These are phyloP conservation scores for Ochropacha duplaris DNA, from an alignment of 2,888 invertebrate species.

Conservation along the genomic window DNA sequence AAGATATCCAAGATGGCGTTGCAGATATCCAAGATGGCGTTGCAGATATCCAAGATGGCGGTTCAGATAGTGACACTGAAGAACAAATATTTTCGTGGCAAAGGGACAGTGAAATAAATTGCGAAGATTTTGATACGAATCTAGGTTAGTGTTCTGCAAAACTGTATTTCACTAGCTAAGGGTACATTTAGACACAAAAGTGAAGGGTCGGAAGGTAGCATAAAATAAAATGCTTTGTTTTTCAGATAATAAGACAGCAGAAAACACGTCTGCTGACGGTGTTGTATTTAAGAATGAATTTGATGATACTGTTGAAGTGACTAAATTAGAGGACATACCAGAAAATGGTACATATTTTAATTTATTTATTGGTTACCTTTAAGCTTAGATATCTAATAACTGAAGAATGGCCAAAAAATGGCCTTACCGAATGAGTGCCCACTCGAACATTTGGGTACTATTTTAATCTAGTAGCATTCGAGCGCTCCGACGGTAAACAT, in stretches of 20 bases:
- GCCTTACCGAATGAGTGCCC: too few species aligned
- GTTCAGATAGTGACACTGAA: not conserved
- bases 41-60: not conserved
- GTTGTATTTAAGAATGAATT: not conserved
- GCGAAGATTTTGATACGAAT: not conserved
- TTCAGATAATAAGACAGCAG: not conserved
- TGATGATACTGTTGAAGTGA: not conserved
- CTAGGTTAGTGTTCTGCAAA: not conserved
- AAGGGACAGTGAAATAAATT: not conserved
- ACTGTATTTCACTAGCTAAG: too few species aligned
- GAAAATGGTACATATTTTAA: not conserved
- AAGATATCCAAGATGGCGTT: not conserved
- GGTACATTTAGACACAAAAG: too few species aligned
- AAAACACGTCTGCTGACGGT: not conserved
- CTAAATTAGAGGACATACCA: not conserved
- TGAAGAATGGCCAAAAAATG: too few species aligned
- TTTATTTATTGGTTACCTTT: too few species aligned
- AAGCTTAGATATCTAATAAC: too few species aligned
- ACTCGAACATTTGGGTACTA: too few species aligned
- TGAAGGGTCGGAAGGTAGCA: too few species aligned
- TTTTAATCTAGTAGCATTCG: too few species aligned
- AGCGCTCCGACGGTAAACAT: too few species aligned
- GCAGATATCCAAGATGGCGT: not conserved
- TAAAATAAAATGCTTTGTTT: not conserved
- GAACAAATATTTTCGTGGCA: not conserved